These are phyloP conservation scores for Bhutanitis thaidina DNA, from an alignment of 2,888 invertebrate species.

Conservation along the genomic window DNA sequence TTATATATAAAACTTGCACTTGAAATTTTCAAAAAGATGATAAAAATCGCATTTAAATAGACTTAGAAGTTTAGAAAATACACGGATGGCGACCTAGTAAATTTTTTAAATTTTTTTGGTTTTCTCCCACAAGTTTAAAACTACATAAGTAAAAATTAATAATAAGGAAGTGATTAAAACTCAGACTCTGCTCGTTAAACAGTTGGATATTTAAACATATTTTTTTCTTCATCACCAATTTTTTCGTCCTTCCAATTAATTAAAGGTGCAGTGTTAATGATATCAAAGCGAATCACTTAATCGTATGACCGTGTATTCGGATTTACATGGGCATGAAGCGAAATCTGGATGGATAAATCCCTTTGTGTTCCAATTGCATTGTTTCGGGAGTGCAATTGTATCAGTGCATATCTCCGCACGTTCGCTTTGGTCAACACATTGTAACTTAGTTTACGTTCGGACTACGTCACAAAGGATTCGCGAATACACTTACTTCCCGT, in stretches of 20 bases:
- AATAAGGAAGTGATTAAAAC: too few relatives aligned
- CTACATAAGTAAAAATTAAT: too few relatives aligned
- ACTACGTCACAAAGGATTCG: conserved; percentile 8
- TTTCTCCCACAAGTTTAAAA: too few relatives aligned
- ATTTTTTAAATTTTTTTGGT: too few relatives aligned
- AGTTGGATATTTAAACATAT: too few relatives aligned
- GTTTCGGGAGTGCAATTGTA: conserved; percentile 45
- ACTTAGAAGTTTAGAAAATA: too few relatives aligned
- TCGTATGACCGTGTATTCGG: conserved; percentile 14
- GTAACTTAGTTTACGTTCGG: conserved; percentile 27
- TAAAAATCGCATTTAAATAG: too few relatives aligned
- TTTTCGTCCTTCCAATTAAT: conserved; percentile 6
- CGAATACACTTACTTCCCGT: conserved; percentile 21
- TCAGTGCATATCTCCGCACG: conserved; percentile 33
- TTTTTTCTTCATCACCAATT: too few relatives aligned
- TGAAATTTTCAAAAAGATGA: too few relatives aligned
- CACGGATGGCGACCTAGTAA: too few relatives aligned
- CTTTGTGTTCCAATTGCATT: conserved; percentile 27
- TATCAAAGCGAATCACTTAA: conserved; percentile 16
- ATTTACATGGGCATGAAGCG: conserved; percentile 16
- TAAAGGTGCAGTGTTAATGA: conserved; percentile 16
- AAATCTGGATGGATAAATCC: conserved; percentile 22
- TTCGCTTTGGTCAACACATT: conserved; percentile 21
- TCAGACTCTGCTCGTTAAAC: too few relatives aligned
- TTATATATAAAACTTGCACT: too few relatives aligned